Conservation (phyloP, 1,140 invertebrate genomes). For the Galendromus occidentalis region DNA sequence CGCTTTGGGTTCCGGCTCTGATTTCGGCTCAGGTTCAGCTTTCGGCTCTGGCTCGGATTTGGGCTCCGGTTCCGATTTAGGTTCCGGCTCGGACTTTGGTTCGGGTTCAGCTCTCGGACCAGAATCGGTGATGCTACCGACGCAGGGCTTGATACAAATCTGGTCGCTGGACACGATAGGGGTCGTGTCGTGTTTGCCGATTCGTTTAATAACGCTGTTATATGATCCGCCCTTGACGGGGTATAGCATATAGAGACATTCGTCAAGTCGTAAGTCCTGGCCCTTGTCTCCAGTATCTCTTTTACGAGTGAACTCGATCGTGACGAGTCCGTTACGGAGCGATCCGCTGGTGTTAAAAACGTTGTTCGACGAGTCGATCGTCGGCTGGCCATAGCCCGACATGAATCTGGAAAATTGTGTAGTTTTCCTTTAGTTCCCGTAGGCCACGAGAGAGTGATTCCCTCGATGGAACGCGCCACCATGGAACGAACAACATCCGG, state of each 20-base stretch:
- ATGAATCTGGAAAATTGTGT: neutral
- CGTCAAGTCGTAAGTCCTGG: constrained; percentile 22
- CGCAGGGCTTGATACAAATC: constrained; percentile 21
- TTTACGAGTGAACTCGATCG: constrained; percentile 25
- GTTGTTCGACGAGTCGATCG: neutral
- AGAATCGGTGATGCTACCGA: neutral
- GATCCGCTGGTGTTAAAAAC: constrained; percentile 15
- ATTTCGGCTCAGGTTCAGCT: neutral
- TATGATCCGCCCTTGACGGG: constrained; percentile 24
- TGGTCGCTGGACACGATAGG: constrained; percentile 22
- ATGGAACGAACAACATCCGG: too few species aligned
- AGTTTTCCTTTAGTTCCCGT: too few species aligned
- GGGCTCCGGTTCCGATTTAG: neutral
- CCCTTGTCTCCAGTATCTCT: constrained; percentile 23
- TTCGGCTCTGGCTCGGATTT: too few species aligned
- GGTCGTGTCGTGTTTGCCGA: constrained; percentile 22
- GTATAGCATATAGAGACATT: constrained; percentile 25
- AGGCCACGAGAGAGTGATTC: too few species aligned
- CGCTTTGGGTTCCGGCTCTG: constrained; percentile 16
- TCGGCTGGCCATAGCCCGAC: constrained; percentile 13
- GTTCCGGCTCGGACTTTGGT: neutral
- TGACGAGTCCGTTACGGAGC: constrained; percentile 23
- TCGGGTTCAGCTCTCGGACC: neutral
- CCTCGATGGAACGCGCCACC: too few species aligned
- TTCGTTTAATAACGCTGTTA: constrained; percentile 14